phyloP scores from a whole-genome alignment of 2,113 vertebrate species.

The Sclerurus mexicanus region DNA sequence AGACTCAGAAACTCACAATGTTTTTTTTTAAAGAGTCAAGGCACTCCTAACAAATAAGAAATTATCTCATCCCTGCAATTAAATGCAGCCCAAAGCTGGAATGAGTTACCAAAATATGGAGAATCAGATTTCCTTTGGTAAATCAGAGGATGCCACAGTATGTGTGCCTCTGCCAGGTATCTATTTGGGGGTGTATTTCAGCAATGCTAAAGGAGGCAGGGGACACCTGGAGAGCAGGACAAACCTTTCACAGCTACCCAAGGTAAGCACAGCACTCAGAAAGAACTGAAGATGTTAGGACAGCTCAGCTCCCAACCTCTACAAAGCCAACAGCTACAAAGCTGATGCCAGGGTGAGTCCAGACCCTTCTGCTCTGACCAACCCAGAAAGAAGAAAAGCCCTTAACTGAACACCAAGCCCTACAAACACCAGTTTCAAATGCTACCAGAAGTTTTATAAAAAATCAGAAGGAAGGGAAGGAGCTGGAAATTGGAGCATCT shows the following conservation, averaged over 20 bases:
- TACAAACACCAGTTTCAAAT: neutral
- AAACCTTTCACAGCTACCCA: neutral
- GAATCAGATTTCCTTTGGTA: neutral
- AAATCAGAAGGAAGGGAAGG: neutral
- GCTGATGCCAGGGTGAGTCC: neutral
- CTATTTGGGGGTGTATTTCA: neutral
- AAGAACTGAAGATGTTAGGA: neutral
- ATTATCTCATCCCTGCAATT: neutral
- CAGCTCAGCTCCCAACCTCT: neutral
- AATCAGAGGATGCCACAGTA: neutral
- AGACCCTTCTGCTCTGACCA: neutral
- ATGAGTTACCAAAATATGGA: neutral
- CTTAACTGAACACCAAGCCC: neutral
- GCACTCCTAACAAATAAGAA: neutral
- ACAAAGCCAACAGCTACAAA: neutral
- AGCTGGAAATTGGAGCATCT: neutral
- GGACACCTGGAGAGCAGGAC: neutral
- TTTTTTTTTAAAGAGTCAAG: neutral
- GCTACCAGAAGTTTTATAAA: neutral
- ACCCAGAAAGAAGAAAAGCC: neutral
- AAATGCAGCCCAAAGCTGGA: neutral
- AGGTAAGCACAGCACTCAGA: neutral
- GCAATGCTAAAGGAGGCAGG: neutral
- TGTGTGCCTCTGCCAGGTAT: fast-evolving
- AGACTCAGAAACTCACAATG: neutral